Base-by-base conservation (phyloP, 2,888 invertebrate genomes). In the Chaetoderma sp. region DNA sequence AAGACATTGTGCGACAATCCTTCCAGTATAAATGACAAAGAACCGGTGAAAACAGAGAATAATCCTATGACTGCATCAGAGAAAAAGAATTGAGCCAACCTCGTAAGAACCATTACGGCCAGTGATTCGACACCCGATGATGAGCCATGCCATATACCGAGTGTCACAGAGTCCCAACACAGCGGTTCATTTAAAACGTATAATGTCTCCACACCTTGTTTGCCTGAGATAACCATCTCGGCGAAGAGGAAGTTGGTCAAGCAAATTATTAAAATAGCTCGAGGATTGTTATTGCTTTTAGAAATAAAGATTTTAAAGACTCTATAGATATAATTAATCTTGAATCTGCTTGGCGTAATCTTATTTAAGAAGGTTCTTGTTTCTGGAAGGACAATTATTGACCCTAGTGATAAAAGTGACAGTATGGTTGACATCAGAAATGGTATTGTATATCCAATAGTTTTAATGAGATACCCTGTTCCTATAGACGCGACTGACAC, bases 161-260 rank as follows among this genome's bases (percentile, higher is more conserved):
- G 56, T 33, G 70, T 66, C 0, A 71, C 62, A 4, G 74, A 72
- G 39, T 63, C 56, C 72, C 73, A 75, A 50, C 76, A 76, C 47
- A 76, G 68, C 8, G 76, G 76, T 23, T 25, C 45, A 33, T 71
- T 70, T 25, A 76, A 55, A 23, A 70, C 63, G 36, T 72, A 76
- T 3, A 76, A 55, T 2, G 69, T 65, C 50, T 74, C 74, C 4
- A 74, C 55, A 10, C 55, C 39, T 1, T 61, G 39, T 5, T 68
- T 52, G 3, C 76, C 76, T 16, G 59, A 49, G 2, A 58, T 2
- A 16, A 56, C 44, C 3, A 70, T 52, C 1, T 52, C 33, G 0
- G 66, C 66, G 21, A 68, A 61, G 2, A 63, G 27, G 44, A 72
- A 67, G 1, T 62, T 65, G 6, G 47, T 8, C 16, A 71, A 32